Evolutionary conservation across 92 coral and sea anemone genomes (phyloP).

Genomic region (Porites evermanni): DNA sequence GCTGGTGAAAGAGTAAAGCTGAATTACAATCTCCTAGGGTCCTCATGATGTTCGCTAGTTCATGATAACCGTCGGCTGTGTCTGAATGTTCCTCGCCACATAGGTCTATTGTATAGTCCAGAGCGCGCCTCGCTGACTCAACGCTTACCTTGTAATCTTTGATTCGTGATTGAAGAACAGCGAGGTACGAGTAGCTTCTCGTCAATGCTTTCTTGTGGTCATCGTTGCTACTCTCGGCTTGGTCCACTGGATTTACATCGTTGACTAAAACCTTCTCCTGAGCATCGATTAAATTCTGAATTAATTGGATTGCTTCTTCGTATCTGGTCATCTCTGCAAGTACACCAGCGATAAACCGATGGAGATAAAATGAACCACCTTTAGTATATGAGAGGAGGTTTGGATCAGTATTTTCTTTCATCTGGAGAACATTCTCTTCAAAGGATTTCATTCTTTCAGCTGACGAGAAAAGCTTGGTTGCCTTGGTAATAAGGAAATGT

Average conservation of each 20-base stretch:
- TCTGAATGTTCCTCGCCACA: neutral
- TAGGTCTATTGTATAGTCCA: neutral
- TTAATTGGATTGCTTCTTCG: neutral
- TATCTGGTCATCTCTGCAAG: slow-evolving; percentile 1
- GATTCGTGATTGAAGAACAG: neutral
- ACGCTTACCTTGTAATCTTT: slow-evolving; percentile 3
- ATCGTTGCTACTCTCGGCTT: neutral
- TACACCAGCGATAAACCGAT: neutral
- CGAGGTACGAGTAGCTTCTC: slow-evolving; percentile 5
- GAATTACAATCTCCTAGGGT: neutral
- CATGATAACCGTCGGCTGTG: neutral
- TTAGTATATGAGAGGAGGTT: neutral
- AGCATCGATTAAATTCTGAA: neutral
- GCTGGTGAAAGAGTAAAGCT: neutral
- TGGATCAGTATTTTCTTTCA: neutral
- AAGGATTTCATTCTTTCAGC: neutral
- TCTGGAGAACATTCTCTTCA: neutral
- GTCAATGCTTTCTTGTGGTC: neutral
- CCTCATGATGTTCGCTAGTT: neutral
- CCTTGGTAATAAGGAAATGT: neutral
- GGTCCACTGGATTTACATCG: neutral
- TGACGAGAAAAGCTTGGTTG: neutral
- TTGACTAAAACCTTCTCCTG: neutral
- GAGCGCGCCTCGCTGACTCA: neutral
- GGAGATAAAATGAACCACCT: neutral